phyloP scores from a whole-genome alignment of 2,113 vertebrate species.

The Paraplagusia blochii region DNA sequence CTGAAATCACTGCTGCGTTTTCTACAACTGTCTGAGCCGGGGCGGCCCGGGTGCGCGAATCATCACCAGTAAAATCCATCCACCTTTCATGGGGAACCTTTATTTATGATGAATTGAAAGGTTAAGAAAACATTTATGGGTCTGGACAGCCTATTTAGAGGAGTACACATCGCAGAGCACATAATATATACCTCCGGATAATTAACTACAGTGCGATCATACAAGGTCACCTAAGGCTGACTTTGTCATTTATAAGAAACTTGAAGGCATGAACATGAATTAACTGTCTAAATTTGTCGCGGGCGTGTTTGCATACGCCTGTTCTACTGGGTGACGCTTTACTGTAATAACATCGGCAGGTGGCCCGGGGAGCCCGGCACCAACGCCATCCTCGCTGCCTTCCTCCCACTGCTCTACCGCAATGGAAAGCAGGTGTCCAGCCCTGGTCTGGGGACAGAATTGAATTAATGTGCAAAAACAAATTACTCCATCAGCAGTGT shows the following conservation, averaged over 20 bases:
- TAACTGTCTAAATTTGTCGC: slow-evolving; percentile 33
- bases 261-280: slow-evolving; percentile 28
- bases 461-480: slow-evolving; percentile 81
- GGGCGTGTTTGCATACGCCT: slow-evolving; percentile 25
- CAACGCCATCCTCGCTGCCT: slow-evolving; percentile 26
- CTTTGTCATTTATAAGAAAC: slow-evolving; percentile 44
- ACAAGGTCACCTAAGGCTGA: slow-evolving; percentile 6
- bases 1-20: slow-evolving; percentile 57
- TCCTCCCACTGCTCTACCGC: slow-evolving; percentile 46
- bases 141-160: slow-evolving; percentile 34
- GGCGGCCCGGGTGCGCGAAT: slow-evolving; percentile 17
- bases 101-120: slow-evolving; percentile 32
- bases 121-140: slow-evolving; percentile 48
- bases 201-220: slow-evolving; percentile 14
- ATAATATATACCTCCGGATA: slow-evolving; percentile 48
- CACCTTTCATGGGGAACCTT: slow-evolving; percentile 31
- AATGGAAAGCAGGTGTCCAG: slow-evolving; percentile 78
- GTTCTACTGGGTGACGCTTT: slow-evolving; percentile 50
- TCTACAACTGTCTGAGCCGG: slow-evolving; percentile 46
- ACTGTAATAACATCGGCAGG: slow-evolving; percentile 74
- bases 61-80: slow-evolving; percentile 37
- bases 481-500: slow-evolving; percentile 77
- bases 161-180: slow-evolving; percentile 28
- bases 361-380: slow-evolving; percentile 53
- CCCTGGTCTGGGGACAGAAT: slow-evolving; percentile 73